phyloP scores from a whole-genome alignment of 2,797 vertebrate genomes.

The Rachycentron canadum region DNA sequence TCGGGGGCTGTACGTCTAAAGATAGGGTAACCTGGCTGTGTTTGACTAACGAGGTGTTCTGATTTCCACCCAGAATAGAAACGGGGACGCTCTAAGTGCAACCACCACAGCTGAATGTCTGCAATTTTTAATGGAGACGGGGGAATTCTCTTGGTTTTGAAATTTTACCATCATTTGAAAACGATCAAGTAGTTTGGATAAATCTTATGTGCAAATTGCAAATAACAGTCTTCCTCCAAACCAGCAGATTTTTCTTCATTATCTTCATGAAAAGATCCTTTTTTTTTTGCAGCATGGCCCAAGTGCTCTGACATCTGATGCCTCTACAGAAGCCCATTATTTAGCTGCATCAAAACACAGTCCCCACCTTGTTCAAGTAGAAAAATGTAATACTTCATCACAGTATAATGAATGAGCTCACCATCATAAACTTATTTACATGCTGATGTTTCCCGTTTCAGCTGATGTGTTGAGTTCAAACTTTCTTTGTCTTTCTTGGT shows the following conservation, averaged over 20 bases:
- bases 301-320: neutral
- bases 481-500: neutral
- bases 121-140: neutral
- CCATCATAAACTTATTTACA: neutral
- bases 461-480: neutral
- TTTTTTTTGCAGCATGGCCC: neutral
- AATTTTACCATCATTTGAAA: constrained; percentile 4
- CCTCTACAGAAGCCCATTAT: neutral
- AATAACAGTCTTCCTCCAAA: neutral
- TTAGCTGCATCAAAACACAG: neutral
- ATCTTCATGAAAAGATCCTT: neutral
- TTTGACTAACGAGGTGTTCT: constrained; percentile 68
- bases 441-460: neutral
- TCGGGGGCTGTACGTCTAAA: constrained; percentile 40
- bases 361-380: neutral
- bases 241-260: neutral
- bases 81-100: constrained; percentile 28
- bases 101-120: constrained; percentile 7
- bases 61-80: constrained; percentile 60
- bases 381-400: neutral
- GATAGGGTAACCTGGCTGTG: constrained; percentile 53
- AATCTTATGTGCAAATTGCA: neutral
- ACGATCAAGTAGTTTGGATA: neutral
- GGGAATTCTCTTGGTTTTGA: constrained; percentile 2
- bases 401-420: neutral